These are phyloP conservation scores for Drosophila borealis DNA, from an alignment of 2,888 invertebrate genomes.

Conservation along the genomic window DNA sequence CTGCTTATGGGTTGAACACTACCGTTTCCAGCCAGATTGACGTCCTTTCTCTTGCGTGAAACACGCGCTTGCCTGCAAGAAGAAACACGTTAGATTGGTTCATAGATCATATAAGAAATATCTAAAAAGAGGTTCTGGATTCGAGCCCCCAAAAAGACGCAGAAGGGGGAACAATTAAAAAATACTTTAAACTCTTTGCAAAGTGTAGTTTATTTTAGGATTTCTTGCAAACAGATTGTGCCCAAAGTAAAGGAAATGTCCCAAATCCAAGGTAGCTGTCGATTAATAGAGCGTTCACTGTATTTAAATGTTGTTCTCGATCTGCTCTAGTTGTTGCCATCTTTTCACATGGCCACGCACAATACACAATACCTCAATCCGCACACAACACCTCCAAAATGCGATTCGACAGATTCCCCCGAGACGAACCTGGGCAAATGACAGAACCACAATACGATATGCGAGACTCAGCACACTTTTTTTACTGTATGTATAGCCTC, in stretches of 20 bases:
- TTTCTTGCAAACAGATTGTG: no score
- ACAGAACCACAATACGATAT: slow-evolving; percentile 18
- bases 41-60: slow-evolving; percentile 43
- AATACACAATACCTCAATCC: slow-evolving; percentile 20
- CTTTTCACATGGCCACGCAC: slow-evolving; percentile 62
- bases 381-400: slow-evolving; percentile 36
- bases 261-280: background rate
- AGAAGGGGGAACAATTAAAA: no score
- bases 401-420: slow-evolving; percentile 25
- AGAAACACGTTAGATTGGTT: slow-evolving; percentile 14
- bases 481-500: slow-evolving; percentile 1
- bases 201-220: no score
- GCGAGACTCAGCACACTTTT: slow-evolving; percentile 8
- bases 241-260: no score
- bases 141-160: no score
- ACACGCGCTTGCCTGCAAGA: slow-evolving; percentile 40
- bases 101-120: background rate
- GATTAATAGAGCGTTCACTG: slow-evolving; percentile 12
- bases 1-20: slow-evolving; percentile 40
- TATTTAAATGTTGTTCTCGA: slow-evolving; percentile 32
- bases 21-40: slow-evolving; percentile 66
- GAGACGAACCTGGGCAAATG: slow-evolving; percentile 23
- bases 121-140: no score
- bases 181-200: no score
- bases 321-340: slow-evolving; percentile 65